Evolutionary conservation across 1,140 invertebrate species (phyloP), one percentile per base, ranked within the genome.

Genomic region (Scaptomyza pallida): DNA sequence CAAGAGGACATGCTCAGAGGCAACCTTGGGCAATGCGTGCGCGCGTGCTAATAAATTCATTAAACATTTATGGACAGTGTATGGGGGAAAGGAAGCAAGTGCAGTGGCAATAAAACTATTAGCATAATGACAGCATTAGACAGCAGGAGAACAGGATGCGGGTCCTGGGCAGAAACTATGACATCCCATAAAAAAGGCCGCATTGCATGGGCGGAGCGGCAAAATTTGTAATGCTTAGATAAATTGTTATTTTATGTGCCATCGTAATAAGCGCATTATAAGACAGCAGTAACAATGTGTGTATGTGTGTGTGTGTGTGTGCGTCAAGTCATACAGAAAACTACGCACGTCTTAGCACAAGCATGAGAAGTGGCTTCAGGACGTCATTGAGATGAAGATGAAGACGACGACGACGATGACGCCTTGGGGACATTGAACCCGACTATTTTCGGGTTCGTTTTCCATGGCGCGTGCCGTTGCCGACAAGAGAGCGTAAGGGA

Each of bases 161-260:
- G 57, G 41, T 51, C 45, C 54, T 48, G 65, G 65, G 21, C 57
- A 35, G 10, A 21, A 13, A 16, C 54, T 60, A n/a, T n/a, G 59
- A 65, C 82, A 37, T 1, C 33, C 33, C 33, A 86, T 81, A 82
- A 74, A 74, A n/a, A 69, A 41, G 50, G 72, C 65, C 65, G 56
- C 59, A 37, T 48, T 62, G 57, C 5, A 26, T 26, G 60, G 60
- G 51, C 55, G 51, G 26, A 6, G 8, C 6, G 1, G 26, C 2
- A 64, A 81, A 81, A 72, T 86, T 79, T 64, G 82, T 88, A 88
- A 88, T 88, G 78, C 78, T 80, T 75, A 81, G 61, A 77, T 88
- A 88, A 88, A 88, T 88, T 88, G 82, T 88, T 88, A 88, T 88
- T 88, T 88, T 88, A 88, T 88, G 82, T 88, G 82, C 71, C 78